Conservation (phyloP, 2,113 vertebrate genomes). For the Mungos mungo region DNA sequence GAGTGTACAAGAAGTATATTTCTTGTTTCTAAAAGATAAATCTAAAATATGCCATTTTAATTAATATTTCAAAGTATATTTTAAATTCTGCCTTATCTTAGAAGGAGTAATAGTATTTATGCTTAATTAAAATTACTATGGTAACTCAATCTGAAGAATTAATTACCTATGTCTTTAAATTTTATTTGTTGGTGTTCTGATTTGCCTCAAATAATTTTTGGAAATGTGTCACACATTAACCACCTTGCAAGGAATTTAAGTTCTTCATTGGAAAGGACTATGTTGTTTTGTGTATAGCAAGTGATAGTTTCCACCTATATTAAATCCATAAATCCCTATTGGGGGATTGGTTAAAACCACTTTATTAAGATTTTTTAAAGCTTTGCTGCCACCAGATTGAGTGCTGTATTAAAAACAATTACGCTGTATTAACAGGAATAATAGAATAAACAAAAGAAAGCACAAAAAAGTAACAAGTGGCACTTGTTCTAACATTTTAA, state of each 20-base stretch:
- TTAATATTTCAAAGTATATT: not conserved
- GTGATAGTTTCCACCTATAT: not conserved
- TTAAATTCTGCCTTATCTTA: constrained; percentile 32
- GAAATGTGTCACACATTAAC: not conserved
- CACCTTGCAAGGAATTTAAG: not conserved
- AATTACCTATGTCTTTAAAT: not conserved
- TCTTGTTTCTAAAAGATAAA: not conserved
- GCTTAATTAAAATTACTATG: constrained; percentile 12
- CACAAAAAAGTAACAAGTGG: constrained; percentile 1
- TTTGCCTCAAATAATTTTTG: constrained; percentile 16
- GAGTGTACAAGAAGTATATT: not conserved
- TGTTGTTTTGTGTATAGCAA: not conserved
- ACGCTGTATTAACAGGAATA: not conserved
- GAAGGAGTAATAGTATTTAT: not conserved
- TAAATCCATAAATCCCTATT: constrained; percentile 39
- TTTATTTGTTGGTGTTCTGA: not conserved
- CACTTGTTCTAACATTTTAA: not conserved
- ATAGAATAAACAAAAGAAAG: constrained; percentile 31
- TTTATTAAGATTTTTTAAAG: constrained; percentile 28
- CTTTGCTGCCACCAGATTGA: constrained; percentile 31
- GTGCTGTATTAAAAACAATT: constrained; percentile 4
- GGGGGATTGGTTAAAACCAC: constrained; percentile 41
- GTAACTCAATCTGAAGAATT: constrained; percentile 14
- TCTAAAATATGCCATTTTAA: constrained; percentile 33
- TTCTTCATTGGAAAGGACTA: not conserved